Conservation (phyloP, 2,888 invertebrate species). For the Clostera curtula region DNA sequence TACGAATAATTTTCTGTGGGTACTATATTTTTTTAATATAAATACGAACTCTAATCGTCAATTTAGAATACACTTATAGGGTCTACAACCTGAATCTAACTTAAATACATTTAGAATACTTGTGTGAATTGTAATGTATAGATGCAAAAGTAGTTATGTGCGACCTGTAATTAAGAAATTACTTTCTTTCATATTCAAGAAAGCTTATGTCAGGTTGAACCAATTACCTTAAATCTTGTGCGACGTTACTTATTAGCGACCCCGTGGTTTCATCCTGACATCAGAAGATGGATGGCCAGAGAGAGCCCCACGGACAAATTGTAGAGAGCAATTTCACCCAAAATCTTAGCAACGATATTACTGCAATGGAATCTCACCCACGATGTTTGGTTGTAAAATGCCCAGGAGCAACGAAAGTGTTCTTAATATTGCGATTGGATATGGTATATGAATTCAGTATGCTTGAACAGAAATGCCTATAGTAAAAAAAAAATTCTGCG, state of each 20-base stretch:
- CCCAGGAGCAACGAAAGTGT: constrained; percentile 26
- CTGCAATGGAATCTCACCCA: constrained; percentile 52
- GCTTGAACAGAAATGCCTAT: no score
- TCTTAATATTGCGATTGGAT: no score
- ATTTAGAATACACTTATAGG: no score
- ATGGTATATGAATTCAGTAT: no score
- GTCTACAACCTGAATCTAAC: no score
- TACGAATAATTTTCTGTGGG: no score
- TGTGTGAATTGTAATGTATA: no score
- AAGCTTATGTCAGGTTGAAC: constrained; percentile 22
- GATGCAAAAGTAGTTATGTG: no score
- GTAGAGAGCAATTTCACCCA: constrained; percentile 63
- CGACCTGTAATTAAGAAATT: constrained; percentile 2
- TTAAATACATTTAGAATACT: no score
- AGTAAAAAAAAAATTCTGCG: no score
- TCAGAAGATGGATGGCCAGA: constrained; percentile 46
- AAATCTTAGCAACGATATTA: constrained; percentile 63
- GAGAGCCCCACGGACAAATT: constrained; percentile 53
- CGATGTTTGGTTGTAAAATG: constrained; percentile 41
- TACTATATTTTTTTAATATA: no score
- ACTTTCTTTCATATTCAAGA: constrained; percentile 1
- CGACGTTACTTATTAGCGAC: constrained; percentile 31
- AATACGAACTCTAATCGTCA: no score
- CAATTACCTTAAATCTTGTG: constrained; percentile 27
- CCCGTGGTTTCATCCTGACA: constrained; percentile 34